Conservation (phyloP, 1,140 invertebrate species). For the Lasaia peninsularis region DNA sequence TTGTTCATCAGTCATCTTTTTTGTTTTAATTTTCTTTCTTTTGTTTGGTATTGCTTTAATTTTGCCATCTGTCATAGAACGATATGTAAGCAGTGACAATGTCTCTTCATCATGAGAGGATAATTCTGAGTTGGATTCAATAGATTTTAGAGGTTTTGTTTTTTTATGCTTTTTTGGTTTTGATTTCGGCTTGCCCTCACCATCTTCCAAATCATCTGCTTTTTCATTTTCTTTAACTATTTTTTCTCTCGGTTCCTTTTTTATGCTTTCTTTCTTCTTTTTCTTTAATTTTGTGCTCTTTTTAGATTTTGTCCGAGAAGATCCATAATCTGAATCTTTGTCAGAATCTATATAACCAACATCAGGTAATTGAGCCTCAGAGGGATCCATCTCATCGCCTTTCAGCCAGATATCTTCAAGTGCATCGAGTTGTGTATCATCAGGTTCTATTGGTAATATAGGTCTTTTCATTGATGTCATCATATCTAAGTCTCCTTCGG, state of each 20-base stretch:
- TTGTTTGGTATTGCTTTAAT: conserved; percentile 13
- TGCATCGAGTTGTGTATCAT: conserved; percentile 86
- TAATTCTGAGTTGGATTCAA: conserved; percentile 24
- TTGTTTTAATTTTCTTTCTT: conserved; percentile 45
- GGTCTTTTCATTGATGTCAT: conserved; percentile 75
- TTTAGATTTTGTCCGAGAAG: conserved; percentile 34
- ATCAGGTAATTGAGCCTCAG: conserved; percentile 64
- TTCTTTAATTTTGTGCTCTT: conserved; percentile 42
- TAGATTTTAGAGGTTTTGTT: conserved; percentile 49
- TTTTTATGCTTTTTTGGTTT: conserved; percentile 23
- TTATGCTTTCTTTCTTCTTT: conserved; percentile 45
- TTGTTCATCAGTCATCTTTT: conserved; percentile 53
- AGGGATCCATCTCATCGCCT: conserved; percentile 86
- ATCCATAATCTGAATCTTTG: conserved; percentile 69
- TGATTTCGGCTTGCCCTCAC: conserved; percentile 6
- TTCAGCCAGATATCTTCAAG: conserved; percentile 90
- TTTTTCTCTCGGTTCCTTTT: conserved; percentile 46
- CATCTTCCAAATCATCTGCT: conserved; percentile 19
- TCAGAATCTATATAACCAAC: conserved; percentile 70
- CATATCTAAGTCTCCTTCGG: conserved; percentile 74
- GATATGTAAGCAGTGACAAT: too few species aligned
- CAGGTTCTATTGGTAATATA: conserved; percentile 74
- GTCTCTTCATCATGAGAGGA: neutral
- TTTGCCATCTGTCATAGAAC: neutral
- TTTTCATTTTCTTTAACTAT: conserved; percentile 31